Percentiles rank a stretch among this genome's conserved stretches.
Conservation (phyloP, 2,797 vertebrate genomes). For the Holocentrus rufus region DNA sequence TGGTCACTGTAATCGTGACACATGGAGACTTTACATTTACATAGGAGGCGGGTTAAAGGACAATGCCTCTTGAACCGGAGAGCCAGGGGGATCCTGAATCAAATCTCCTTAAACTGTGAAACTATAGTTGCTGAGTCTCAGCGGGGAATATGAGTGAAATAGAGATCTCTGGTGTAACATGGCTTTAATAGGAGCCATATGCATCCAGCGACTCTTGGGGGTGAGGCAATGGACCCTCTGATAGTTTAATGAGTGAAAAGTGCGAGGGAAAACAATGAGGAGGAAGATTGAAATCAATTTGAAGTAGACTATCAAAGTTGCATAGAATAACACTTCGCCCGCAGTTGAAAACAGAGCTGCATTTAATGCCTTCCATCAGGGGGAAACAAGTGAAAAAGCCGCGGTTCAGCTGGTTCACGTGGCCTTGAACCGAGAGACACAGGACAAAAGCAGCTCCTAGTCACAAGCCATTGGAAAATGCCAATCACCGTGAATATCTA, state of each 20-base stretch:
- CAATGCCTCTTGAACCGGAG: constrained; percentile 43
- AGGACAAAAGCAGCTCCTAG: constrained; percentile 27
- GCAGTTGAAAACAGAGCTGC: constrained; percentile 29
- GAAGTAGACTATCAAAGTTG: constrained; percentile 44
- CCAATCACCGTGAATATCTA: constrained; percentile 36
- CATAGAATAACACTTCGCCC: constrained; percentile 43
- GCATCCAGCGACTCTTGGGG: constrained; percentile 62
- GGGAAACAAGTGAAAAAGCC: constrained; percentile 29
- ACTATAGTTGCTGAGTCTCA: constrained; percentile 66
- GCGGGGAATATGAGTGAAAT: constrained; percentile 70
- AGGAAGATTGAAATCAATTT: constrained; percentile 64
- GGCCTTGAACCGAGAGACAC: constrained; percentile 28
- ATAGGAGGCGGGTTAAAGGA: constrained; percentile 9
- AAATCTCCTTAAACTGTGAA: constrained; percentile 60
- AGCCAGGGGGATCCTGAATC: constrained; percentile 59
- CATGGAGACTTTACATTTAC: constrained; percentile 42
- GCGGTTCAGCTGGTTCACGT: constrained; percentile 28
- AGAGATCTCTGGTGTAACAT: constrained; percentile 73
- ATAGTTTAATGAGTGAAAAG: constrained; percentile 71
- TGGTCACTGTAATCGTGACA: constrained; percentile 56
- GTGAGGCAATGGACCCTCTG: constrained; percentile 59
- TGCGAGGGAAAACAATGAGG: constrained; percentile 64
- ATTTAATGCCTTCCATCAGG: constrained; percentile 33
- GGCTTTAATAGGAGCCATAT: constrained; percentile 80
- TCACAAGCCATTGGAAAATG: constrained; percentile 42